Conservation (phyloP, 2,888 invertebrate species). For the Digitonthophagus gazella region DNA sequence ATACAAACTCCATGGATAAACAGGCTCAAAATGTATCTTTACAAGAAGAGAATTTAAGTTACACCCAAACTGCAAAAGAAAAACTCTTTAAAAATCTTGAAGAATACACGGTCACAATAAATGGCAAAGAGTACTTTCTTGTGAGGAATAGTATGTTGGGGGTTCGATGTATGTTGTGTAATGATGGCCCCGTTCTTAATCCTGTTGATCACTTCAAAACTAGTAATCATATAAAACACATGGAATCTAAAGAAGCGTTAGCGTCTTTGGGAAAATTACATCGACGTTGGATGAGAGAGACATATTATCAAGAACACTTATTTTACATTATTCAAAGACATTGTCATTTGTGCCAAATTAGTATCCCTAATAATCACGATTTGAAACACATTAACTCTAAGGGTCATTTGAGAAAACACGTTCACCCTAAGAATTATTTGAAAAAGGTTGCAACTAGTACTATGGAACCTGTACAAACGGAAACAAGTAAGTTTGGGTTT, state of each 20-base stretch:
- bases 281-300: not conserved
- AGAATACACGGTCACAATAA: conserved; percentile 11
- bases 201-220: conserved; percentile 1
- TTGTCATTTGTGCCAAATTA: not conserved
- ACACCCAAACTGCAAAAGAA: not conserved
- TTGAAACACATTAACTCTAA: not conserved
- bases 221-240: not conserved
- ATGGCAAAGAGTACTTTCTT: conserved; percentile 19
- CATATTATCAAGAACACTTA: not conserved
- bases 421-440: no score
- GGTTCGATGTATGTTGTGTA: conserved; percentile 22
- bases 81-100: conserved; percentile 15
- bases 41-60: not conserved
- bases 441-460: no score
- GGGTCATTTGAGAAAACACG: not conserved
- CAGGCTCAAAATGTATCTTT: not conserved
- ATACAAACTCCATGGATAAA: not conserved
- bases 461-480: no score
- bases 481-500: no score
- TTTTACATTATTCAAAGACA: not conserved
- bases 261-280: not conserved
- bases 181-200: conserved; percentile 1
- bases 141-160: conserved; percentile 15
- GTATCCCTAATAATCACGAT: not conserved
- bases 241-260: not conserved